phyloP scores from a whole-genome alignment of 2,797 vertebrate species.

The Perodicticus potto region DNA sequence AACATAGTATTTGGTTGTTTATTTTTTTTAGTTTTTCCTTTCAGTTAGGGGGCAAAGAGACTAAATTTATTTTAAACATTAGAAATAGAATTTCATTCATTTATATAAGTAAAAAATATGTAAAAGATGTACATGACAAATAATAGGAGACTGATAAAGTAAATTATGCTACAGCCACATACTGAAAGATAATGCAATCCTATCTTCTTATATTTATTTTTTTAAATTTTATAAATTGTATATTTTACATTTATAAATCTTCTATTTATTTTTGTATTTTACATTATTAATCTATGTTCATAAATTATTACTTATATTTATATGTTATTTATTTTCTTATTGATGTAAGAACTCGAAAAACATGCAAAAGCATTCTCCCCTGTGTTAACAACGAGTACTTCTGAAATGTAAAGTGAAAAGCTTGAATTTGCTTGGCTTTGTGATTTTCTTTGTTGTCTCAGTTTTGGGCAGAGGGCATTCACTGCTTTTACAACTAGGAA shows the following conservation, averaged over 20 bases:
- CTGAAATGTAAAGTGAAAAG: neutral
- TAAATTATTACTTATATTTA: conserved; percentile 8
- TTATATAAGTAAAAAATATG: conserved; percentile 20
- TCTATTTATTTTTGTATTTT: neutral
- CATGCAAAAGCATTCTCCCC: neutral
- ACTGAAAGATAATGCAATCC: neutral
- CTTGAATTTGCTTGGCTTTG: conserved; percentile 32
- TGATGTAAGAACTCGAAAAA: neutral
- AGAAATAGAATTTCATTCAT: neutral
- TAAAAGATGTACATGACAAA: neutral
- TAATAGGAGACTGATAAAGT: neutral
- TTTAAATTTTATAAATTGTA: neutral
- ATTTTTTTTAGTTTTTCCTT: conserved; percentile 21
- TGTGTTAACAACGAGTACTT: neutral
- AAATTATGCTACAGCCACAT: neutral
- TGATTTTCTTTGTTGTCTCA: conserved; percentile 28
- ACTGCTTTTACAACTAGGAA: neutral
- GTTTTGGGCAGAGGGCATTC: neutral
- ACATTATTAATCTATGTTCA: neutral
- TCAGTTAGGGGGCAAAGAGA: neutral
- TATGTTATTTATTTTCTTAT: conserved; percentile 22
- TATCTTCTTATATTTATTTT: neutral
- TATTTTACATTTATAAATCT: neutral
- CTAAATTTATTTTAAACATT: conserved; percentile 16
- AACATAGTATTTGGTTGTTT: neutral